Base-by-base conservation (phyloP, 2,797 vertebrate genomes). In the Rhadinocentrus ornatus region DNA sequence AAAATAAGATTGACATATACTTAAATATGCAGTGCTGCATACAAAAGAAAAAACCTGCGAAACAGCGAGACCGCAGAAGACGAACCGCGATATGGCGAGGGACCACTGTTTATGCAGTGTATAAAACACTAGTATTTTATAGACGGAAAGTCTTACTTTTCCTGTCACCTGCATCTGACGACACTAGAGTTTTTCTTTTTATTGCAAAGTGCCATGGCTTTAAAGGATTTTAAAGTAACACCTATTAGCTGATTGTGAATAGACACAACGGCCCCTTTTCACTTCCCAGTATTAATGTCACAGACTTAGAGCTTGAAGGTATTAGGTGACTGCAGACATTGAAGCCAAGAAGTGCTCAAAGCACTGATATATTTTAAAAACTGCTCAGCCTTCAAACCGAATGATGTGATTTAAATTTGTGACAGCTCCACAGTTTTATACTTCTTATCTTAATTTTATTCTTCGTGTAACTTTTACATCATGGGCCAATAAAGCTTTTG, bases 171-270 rank as follows among this genome's bases (percentile, higher is more conserved):
- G 46, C 24, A 53, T 44, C 32, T 52, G 2, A 54, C 41, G n/a
- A 57, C 41, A 41, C 22, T 31, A 32, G 54, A 29, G 48, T 61
- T 37, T 46, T 13, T 1, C 4, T 64, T 72, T 44, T 3, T 59
- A 18, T 64, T 32, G 11, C 56, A 62, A 69, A 68, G 18, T 73
- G 22, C 56, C 3, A 48, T 65, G 41, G 61, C 55, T 73, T 2
- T 75, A 15, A 67, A 68, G 11, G 34, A 6, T 32, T 68, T 70
- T 11, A 41, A 59, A n/a, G 26, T 63, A 78, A 73, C 29, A 34
- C 52, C n/a, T 29, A 79, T 60, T 34, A 22, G 31, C 67, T 71
- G 31, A 59, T 34, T 63, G 62, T 54, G 55, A 4, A n/a, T n/a
- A 59, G 26, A 37, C 35, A n/a, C 35, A 27, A 16, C 27, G 3